Conservation (phyloP, 2,888 invertebrate genomes). For the Meiosimyza platycephala region DNA sequence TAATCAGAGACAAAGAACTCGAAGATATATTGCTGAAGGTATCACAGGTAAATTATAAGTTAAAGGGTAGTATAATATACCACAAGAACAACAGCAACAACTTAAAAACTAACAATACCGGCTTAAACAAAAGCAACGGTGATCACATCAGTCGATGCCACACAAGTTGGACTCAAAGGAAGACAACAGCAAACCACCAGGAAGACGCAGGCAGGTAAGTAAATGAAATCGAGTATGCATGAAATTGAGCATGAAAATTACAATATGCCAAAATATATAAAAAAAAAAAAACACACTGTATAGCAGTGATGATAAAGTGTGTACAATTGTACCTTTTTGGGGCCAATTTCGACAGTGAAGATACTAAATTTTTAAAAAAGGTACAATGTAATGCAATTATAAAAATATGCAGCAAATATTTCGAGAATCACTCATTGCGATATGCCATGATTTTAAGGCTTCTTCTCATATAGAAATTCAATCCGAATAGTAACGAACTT, state of each 20-base stretch:
- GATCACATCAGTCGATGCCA: constrained; percentile 3
- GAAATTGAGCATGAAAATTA: constrained; percentile 13
- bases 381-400: too few species aligned
- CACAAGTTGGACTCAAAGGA: constrained; percentile 12
- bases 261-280: constrained; percentile 2
- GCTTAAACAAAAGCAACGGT: neutral
- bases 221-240: constrained; percentile 3
- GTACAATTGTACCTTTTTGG: too few species aligned
- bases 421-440: too few species aligned
- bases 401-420: too few species aligned
- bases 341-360: too few species aligned
- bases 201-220: too few species aligned
- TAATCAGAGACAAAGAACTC: neutral
- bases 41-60: constrained; percentile 22
- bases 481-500: too few species aligned
- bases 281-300: neutral
- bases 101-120: neutral
- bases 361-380: too few species aligned
- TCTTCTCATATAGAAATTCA: too few species aligned
- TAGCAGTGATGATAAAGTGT: neutral
- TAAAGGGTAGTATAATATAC: constrained; percentile 12
- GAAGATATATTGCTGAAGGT: neutral
- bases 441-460: too few species aligned
- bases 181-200: too few species aligned
- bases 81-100: neutral